Base-by-base conservation (phyloP, 2,113 vertebrate genomes). In the Anarrhichthys ocellatus region DNA sequence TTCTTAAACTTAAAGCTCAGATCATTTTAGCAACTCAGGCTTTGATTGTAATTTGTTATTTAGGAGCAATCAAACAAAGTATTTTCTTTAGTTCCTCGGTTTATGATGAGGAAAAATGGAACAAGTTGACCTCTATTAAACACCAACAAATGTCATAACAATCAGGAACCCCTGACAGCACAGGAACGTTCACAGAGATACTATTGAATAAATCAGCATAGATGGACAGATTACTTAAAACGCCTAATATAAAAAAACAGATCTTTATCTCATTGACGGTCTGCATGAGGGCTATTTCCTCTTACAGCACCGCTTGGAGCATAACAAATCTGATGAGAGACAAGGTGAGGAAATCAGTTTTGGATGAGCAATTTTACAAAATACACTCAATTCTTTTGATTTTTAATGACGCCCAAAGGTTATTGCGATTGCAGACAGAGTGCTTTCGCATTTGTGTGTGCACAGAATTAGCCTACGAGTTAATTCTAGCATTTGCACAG, bases 261-360 rank as follows among this genome's bases (percentile, higher is more conserved):
- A 76, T 88, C 17, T 85, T 65, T 72, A 87, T 84, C 73, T 20
- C 50, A 17, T 0, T 73, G 74, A 70, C 61, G 81, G 83, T 82
- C 76, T 59, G 62, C 34, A 62, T 24, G 48, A 75, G 36, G 62
- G 65, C 71, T 24, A 77, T 87, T 85, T 78, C 88, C 76, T 76
- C 72, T 54, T 13, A 71, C 13, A 71, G 83, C 52, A 42, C 6
- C 11, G 6, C 70, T 71, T 4, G 13, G 46, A 87, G 83, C n/a
- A 50, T 34, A 81, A 75, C 84, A 65, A 85, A 92, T 84, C 36
- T 63, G 68, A 87, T 82, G 48, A 59, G 27, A 52, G 58, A 85
- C 67, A 34, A 73, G 78, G 71, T 77, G 56, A 78, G 77, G 85
- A 90, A 90, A 92, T 90, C 14, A 76, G 78, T 80, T 91, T 72